Conservation (phyloP, 1,140 invertebrate species). For the Hyles vespertilio region DNA sequence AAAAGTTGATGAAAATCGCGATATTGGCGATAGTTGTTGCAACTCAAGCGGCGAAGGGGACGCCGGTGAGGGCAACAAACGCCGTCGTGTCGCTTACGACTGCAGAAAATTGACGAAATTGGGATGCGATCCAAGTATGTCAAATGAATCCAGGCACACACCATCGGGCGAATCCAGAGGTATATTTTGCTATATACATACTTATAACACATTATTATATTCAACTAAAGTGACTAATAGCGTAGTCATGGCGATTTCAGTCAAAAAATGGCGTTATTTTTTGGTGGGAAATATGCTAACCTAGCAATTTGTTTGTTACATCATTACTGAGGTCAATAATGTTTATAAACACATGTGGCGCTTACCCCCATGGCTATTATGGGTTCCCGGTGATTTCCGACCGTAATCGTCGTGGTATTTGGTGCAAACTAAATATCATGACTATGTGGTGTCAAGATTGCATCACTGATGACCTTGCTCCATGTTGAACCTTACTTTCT, state of each 20-base stretch:
- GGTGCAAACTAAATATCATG: neutral
- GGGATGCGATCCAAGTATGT: slow-evolving; percentile 66
- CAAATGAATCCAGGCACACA: slow-evolving; percentile 53
- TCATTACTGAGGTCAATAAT: slow-evolving; percentile 65
- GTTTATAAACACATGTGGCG: slow-evolving; percentile 63
- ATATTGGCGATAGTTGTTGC: slow-evolving; percentile 43
- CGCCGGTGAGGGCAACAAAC: slow-evolving; percentile 60
- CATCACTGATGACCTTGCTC: slow-evolving; percentile 9
- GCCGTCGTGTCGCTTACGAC: slow-evolving; percentile 65
- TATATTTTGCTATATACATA: slow-evolving; percentile 29
- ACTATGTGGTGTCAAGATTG: slow-evolving; percentile 1
- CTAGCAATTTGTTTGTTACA: slow-evolving; percentile 63
- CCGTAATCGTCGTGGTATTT: neutral
- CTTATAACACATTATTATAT: slow-evolving; percentile 11
- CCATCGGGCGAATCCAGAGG: slow-evolving; percentile 56
- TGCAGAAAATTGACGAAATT: slow-evolving; percentile 66
- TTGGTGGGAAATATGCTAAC: slow-evolving; percentile 71
- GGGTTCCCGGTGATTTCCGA: neutral
- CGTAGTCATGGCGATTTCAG: slow-evolving; percentile 3
- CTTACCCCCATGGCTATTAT: neutral
- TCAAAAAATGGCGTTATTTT: slow-evolving; percentile 27
- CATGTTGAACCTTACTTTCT: slow-evolving; percentile 10
- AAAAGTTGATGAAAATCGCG: slow-evolving; percentile 66
- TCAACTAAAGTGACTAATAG: slow-evolving; percentile 9
- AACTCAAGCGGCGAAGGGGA: slow-evolving; percentile 42